A percentile compares a stretch with the other conserved stretches of the same genome.
Conservation (phyloP, 2,888 invertebrate genomes). For the Zonitis immaculata region DNA sequence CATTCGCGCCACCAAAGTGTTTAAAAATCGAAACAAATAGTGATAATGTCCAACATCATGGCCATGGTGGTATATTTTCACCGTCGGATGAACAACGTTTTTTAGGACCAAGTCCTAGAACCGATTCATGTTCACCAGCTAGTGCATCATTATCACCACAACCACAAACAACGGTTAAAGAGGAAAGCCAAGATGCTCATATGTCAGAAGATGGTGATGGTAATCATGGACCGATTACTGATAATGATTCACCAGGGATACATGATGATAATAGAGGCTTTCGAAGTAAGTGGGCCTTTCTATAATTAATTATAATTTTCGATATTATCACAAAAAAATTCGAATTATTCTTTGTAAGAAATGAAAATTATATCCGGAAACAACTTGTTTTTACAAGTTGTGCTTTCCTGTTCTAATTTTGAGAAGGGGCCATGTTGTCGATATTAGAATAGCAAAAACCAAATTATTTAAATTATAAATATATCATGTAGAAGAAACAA, state of each 20-base stretch:
- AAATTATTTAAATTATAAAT: slow-evolving; percentile 7
- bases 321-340: no score
- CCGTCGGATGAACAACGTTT: slow-evolving; percentile 45
- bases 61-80: slow-evolving; percentile 45
- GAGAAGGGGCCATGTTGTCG: not conserved
- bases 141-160: slow-evolving; percentile 56
- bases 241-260: slow-evolving; percentile 43
- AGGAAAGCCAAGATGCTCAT: slow-evolving; percentile 57
- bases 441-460: not conserved
- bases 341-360: no score
- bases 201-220: slow-evolving; percentile 57
- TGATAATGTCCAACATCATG: slow-evolving; percentile 37
- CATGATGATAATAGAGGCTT: slow-evolving; percentile 53
- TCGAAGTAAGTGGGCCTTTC: slow-evolving; percentile 60
- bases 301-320: slow-evolving; percentile 3
- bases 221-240: slow-evolving; percentile 43
- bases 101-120: slow-evolving; percentile 50
- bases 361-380: not conserved
- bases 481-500: slow-evolving; percentile 17
- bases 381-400: no score
- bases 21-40: slow-evolving; percentile 51
- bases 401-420: not conserved
- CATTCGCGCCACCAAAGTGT: slow-evolving; percentile 68
- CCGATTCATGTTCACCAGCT: slow-evolving; percentile 59
- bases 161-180: slow-evolving; percentile 46